These are phyloP conservation scores for Chrysomela aeneicollis DNA, from an alignment of 2,888 invertebrate species.

Conservation along the genomic window DNA sequence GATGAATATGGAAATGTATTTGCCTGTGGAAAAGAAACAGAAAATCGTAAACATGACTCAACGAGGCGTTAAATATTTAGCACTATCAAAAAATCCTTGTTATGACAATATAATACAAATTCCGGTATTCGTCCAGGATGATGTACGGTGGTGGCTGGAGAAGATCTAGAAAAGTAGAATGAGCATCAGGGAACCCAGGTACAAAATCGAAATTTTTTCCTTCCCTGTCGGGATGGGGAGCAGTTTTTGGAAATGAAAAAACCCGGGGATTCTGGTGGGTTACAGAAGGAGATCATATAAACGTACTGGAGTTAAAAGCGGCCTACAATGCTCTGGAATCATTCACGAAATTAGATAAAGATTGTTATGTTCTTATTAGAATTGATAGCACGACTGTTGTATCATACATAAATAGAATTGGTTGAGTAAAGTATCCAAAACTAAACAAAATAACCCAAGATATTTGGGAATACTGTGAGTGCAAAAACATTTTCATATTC, in stretches of 20 bases:
- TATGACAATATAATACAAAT: background rate
- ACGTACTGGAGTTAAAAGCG: constrained; percentile 1
- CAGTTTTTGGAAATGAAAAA: background rate
- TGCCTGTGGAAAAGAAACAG: background rate
- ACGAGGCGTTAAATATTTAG: constrained; percentile 4
- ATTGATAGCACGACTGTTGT: too few relatives aligned
- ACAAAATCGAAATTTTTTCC: constrained; percentile 15
- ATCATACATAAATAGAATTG: too few relatives aligned
- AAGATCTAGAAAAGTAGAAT: background rate
- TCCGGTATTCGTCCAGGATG: background rate
- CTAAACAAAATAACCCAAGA: constrained; percentile 7
- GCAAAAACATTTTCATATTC: constrained; percentile 24
- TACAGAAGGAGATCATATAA: constrained; percentile 3
- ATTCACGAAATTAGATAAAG: background rate
- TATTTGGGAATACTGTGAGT: constrained; percentile 26
- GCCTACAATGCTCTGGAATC: background rate
- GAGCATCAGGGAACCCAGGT: background rate
- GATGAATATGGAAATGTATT: background rate
- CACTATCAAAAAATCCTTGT: background rate
- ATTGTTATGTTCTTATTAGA: too few relatives aligned
- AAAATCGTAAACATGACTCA: background rate
- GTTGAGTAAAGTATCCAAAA: constrained; percentile 7
- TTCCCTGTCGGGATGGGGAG: background rate
- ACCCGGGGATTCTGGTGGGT: background rate
- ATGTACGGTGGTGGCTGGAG: background rate